Conservation (phyloP, 2,797 vertebrate species). For the Poeciliopsis turneri region DNA sequence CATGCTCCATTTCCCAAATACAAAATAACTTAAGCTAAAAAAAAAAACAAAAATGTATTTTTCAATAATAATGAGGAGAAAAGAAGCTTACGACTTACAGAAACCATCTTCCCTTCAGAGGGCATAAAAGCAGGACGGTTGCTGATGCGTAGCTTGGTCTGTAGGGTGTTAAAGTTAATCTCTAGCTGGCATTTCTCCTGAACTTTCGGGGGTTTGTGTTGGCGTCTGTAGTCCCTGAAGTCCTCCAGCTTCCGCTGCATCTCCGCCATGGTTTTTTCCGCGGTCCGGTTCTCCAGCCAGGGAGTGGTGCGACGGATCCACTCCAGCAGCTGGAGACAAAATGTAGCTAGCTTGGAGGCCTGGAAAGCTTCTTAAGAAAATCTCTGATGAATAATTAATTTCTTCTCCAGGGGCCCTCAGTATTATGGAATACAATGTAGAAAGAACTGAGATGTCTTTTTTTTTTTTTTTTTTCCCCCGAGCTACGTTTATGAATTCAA, state of each 20-base stretch:
- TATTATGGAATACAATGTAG: not conserved
- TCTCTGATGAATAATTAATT: slow-evolving; percentile 20
- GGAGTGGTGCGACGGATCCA: slow-evolving; percentile 98
- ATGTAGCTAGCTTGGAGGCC: slow-evolving; percentile 9
- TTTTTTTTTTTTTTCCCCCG: no score
- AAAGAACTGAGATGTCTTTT: not conserved
- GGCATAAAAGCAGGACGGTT: slow-evolving; percentile 98
- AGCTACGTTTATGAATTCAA: slow-evolving; percentile 13
- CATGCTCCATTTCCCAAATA: not conserved
- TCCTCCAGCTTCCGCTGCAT: slow-evolving; percentile 97
- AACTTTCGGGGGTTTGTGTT: slow-evolving; percentile 96
- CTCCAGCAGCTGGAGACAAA: slow-evolving; percentile 87
- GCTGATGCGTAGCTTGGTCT: slow-evolving; percentile 96
- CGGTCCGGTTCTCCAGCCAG: slow-evolving; percentile 94
- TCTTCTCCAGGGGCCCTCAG: slow-evolving; percentile 14
- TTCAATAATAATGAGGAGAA: not conserved
- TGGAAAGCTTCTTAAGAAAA: slow-evolving; percentile 6
- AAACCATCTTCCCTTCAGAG: slow-evolving; percentile 98
- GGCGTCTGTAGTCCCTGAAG: slow-evolving; percentile 95
- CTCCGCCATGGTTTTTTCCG: slow-evolving; percentile 94
- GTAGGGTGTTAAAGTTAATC: slow-evolving; percentile 98
- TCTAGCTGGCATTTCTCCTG: slow-evolving; percentile 98
- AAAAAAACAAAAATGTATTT: not conserved
- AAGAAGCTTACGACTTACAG: slow-evolving; percentile 83
- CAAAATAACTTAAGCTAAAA: not conserved